Evolutionary conservation across 2,113 vertebrate genomes (phyloP).

Genomic region (Empidonax traillii): DNA sequence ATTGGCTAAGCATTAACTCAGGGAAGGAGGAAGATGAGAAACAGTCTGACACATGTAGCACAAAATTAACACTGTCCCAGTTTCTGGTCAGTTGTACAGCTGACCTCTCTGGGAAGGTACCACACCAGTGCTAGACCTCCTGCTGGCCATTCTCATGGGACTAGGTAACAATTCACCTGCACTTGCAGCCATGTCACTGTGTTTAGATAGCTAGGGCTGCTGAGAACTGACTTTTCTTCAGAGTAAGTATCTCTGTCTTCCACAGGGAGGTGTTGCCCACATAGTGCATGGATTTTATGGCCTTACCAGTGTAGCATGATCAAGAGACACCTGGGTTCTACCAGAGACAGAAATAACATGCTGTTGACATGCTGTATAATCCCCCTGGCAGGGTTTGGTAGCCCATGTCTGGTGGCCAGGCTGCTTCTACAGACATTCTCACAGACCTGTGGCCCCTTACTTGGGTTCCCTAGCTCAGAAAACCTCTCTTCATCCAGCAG

Average conservation of each 20-base stretch:
- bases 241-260: background rate
- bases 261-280: background rate
- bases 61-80: background rate
- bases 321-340: background rate
- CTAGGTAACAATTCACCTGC: background rate
- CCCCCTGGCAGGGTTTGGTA: background rate
- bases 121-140: background rate
- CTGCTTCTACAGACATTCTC: background rate
- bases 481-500: background rate
- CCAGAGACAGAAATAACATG: background rate
- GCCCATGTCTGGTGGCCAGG: background rate
- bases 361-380: background rate
- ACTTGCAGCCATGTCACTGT: background rate
- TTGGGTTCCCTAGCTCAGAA: background rate
- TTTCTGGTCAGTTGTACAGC: background rate
- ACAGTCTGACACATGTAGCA: background rate
- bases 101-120: background rate
- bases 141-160: background rate
- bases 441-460: background rate
- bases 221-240: too few relatives aligned
- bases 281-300: background rate
- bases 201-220: background rate
- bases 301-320: fast-evolving
- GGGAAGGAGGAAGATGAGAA: background rate
- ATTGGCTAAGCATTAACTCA: background rate